Evolutionary conservation across 1,140 invertebrate species (phyloP).

Genomic region (Drosophila elegans): DNA sequence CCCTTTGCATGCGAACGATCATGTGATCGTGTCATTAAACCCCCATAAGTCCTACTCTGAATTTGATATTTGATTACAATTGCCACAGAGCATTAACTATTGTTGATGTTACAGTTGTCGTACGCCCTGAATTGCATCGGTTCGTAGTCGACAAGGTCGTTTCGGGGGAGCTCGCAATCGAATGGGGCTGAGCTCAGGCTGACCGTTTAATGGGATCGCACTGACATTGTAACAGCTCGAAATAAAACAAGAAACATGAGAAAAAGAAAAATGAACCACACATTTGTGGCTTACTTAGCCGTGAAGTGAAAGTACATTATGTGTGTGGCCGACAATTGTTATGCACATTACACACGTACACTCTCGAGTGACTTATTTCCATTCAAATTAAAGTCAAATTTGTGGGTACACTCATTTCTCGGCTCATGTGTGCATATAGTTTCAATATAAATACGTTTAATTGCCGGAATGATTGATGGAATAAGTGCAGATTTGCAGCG

Average conservation of each 20-base stretch:
- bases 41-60: conserved; percentile 40
- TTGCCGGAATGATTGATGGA: conserved; percentile 70
- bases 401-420: conserved; percentile 45
- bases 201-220: conserved; percentile 67
- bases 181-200: conserved; percentile 13
- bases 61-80: conserved; percentile 63
- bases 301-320: conserved; percentile 78
- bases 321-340: conserved; percentile 70
- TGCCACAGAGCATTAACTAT: conserved; percentile 35
- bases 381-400: conserved; percentile 73
- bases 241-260: conserved; percentile 10
- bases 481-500: conserved; percentile 57
- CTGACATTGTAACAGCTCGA: conserved; percentile 11
- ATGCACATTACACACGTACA: conserved; percentile 53
- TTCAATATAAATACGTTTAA: conserved; percentile 75
- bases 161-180: conserved; percentile 21
- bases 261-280: conserved; percentile 22
- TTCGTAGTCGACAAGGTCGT: conserved; percentile 58
- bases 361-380: conserved; percentile 64
- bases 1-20: conserved; percentile 63
- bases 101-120: conserved; percentile 26
- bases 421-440: conserved; percentile 65
- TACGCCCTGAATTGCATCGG: conserved; percentile 60
- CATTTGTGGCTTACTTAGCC: conserved; percentile 65
- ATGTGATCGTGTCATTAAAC: conserved; percentile 67